Evolutionary conservation across 2,888 invertebrate genomes (phyloP).

Genomic region (Eubasilissa splendida): DNA sequence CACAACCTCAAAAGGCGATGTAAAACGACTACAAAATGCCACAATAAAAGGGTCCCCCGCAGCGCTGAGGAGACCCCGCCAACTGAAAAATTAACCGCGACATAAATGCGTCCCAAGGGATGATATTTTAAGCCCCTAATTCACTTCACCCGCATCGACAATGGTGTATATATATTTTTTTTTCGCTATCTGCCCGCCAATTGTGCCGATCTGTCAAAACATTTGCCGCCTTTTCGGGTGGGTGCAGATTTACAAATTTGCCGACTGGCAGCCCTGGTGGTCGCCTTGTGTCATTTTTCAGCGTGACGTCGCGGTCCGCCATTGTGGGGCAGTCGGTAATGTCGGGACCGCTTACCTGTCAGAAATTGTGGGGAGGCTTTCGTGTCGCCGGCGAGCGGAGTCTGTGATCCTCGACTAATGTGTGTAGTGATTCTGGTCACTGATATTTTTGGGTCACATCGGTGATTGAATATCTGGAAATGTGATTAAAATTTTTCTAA

Average conservation of each 20-base stretch:
- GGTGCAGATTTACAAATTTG: constrained; percentile 34
- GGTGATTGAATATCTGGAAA: no score
- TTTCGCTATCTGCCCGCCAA: constrained; percentile 1
- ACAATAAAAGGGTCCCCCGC: constrained; percentile 11
- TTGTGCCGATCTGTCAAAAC: constrained; percentile 37
- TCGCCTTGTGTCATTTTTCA: constrained; percentile 13
- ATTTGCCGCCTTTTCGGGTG: constrained; percentile 35
- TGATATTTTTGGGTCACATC: no score
- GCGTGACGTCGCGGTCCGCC: constrained; percentile 12
- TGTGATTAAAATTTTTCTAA: no score
- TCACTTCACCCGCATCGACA: not conserved
- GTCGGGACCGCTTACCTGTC: not conserved
- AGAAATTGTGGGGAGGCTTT: no score
- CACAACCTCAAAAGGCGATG: not conserved
- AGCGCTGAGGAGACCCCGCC: not conserved
- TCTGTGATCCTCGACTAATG: no score
- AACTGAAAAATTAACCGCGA: constrained; percentile 17
- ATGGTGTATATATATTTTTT: not conserved
- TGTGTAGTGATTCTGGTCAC: no score
- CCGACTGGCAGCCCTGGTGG: constrained; percentile 41
- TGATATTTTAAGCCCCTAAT: constrained; percentile 13
- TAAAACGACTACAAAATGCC: no score
- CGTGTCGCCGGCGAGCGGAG: no score
- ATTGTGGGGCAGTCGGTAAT: not conserved
- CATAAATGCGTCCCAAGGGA: constrained; percentile 13